A percentile compares a stretch with the other conserved stretches of the same genome.
These are phyloP conservation scores for Calycopis cecrops DNA, from an alignment of 1,140 invertebrate genomes.

Conservation along the genomic window DNA sequence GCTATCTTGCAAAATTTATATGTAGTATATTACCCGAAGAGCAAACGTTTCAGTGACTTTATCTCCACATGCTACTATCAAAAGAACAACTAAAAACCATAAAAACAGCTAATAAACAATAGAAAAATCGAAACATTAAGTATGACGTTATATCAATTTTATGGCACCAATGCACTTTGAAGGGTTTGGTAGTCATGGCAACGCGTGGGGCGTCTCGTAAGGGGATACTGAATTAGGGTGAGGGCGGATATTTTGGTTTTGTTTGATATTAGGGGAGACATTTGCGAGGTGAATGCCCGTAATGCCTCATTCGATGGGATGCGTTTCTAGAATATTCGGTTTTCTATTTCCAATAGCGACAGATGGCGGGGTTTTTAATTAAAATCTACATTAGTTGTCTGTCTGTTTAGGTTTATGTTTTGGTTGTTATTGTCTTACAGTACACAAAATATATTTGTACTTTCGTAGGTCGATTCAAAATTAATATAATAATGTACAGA, in stretches of 20 bases:
- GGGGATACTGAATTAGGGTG: conserved; percentile 67
- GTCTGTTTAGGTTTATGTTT: no score
- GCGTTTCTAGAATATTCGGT: conserved; percentile 16
- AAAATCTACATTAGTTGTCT: no score
- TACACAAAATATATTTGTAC: no score
- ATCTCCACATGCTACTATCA: no score
- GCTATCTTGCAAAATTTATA: no score
- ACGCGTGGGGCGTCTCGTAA: conserved; percentile 52
- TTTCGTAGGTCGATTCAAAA: no score
- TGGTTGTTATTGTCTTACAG: no score
- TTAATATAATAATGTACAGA: no score
- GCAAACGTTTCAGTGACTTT: no score
- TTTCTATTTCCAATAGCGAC: conserved; percentile 6
- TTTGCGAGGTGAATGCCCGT: conserved; percentile 65
- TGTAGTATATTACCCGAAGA: no score
- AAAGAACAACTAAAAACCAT: no score
- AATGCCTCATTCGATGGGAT: conserved; percentile 9
- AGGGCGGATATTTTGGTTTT: conserved; percentile 66
- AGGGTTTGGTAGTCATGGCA: conserved; percentile 52
- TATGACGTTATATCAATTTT: conserved; percentile 12
- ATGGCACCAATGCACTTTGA: conserved; percentile 40
- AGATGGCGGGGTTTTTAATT: background rate
- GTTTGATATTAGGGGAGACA: conserved; percentile 55
- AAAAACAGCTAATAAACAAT: no score
- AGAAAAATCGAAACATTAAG: background rate